phyloP scores from a whole-genome alignment of 2,797 vertebrate species.

The Clarias platycephalus region DNA sequence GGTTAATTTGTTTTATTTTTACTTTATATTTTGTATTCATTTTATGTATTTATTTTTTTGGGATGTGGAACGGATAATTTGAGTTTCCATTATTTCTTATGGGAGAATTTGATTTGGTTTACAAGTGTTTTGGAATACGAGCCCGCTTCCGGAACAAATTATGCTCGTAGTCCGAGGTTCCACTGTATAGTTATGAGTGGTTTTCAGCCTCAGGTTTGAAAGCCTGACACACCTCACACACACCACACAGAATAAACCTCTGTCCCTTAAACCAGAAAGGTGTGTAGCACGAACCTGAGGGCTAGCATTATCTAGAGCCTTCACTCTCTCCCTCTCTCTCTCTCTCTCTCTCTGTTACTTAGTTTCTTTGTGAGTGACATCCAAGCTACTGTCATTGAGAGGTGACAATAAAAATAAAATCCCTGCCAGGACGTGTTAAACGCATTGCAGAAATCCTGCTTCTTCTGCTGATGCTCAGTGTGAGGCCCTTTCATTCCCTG shows the following conservation, averaged over 20 bases:
- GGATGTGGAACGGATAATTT: no score
- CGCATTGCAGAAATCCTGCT: constrained; percentile 71
- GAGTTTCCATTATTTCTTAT: no score
- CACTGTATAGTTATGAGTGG: no score
- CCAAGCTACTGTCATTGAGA: constrained; percentile 87
- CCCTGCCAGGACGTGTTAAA: constrained; percentile 86
- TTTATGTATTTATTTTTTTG: no score
- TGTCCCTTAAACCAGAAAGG: neutral
- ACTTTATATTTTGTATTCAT: no score
- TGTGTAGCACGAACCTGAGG: neutral
- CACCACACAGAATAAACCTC: neutral
- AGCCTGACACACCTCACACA: neutral
- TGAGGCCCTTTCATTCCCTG: constrained; percentile 59
- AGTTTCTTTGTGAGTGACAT: constrained; percentile 84
- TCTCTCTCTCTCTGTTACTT: constrained; percentile 34
- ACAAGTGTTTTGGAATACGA: no score
- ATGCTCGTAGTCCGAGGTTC: no score
- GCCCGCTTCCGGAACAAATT: no score
- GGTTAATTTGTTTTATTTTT: no score
- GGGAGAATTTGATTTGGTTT: no score
- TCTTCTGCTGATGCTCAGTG: constrained; percentile 56
- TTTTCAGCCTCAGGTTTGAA: neutral
- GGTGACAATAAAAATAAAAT: constrained; percentile 75
- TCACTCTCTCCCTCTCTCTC: neutral
- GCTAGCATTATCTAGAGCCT: neutral